A percentile compares a stretch with the other conserved stretches of the same genome.
Evolutionary conservation across 2,113 vertebrate genomes (phyloP).

Genomic region (Cyprinodon tularosa): DNA sequence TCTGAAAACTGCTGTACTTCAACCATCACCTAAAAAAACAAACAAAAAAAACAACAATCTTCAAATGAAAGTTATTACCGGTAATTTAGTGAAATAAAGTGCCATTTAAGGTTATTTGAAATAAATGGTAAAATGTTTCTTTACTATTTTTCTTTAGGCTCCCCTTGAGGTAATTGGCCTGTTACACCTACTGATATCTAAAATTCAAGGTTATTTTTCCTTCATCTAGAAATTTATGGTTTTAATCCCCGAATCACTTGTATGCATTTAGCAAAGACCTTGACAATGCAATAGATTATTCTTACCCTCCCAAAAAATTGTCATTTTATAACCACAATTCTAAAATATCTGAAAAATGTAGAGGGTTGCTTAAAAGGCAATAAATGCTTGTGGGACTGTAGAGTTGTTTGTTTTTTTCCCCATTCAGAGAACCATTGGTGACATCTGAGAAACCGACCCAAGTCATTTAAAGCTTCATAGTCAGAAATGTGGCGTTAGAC

Average conservation of each 20-base stretch:
- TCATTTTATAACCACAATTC: constrained; percentile 5
- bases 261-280: constrained; percentile 23
- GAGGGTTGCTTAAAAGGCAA: constrained; percentile 19
- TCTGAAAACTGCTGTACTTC: constrained; percentile 32
- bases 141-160: constrained; percentile 36
- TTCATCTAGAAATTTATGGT: constrained; percentile 30
- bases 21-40: constrained; percentile 62
- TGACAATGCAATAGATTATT: constrained; percentile 30
- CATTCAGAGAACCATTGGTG: too few species aligned
- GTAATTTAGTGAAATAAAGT: constrained; percentile 46
- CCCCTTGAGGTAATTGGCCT: constrained; percentile 42
- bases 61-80: constrained; percentile 61
- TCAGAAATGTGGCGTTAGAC: too few species aligned
- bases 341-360: constrained; percentile 17
- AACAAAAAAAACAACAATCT: background rate
- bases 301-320: constrained; percentile 33
- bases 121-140: constrained; percentile 5
- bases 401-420: background rate
- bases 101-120: constrained; percentile 19
- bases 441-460: too few species aligned
- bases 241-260: constrained; percentile 56
- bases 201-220: constrained; percentile 54
- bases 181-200: constrained; percentile 61
- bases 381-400: background rate
- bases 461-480: too few species aligned